Evolutionary conservation across 2,888 invertebrate genomes (phyloP).

Genomic region (Eubasilissa splendida): DNA sequence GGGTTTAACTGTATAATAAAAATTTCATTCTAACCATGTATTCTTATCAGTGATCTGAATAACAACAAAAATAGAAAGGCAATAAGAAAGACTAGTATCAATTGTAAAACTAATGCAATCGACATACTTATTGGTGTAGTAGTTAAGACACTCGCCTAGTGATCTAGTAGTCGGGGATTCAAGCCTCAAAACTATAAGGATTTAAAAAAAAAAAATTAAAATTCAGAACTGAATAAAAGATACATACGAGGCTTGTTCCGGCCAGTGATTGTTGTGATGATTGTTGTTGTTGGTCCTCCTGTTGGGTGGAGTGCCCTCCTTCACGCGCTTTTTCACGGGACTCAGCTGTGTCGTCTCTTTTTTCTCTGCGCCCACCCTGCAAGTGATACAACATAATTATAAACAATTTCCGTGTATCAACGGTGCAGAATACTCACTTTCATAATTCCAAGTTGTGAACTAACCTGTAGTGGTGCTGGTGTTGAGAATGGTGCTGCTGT

Average conservation of each 20-base stretch:
- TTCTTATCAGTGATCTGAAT: too few relatives aligned
- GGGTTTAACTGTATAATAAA: too few relatives aligned
- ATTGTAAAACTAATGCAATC: too few relatives aligned
- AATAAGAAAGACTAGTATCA: too few relatives aligned
- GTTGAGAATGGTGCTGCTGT: slow-evolving; percentile 53
- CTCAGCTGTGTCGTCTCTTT: slow-evolving; percentile 92
- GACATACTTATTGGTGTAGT: too few relatives aligned
- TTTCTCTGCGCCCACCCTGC: slow-evolving; percentile 74
- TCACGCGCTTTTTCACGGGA: slow-evolving; percentile 97
- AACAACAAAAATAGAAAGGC: too few relatives aligned
- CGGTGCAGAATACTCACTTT: background rate
- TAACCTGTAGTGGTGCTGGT: slow-evolving; percentile 71
- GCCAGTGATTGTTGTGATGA: slow-evolving; percentile 63
- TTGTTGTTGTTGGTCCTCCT: slow-evolving; percentile 67
- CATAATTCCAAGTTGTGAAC: background rate
- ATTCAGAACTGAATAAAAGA: background rate
- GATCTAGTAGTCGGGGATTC: too few relatives aligned
- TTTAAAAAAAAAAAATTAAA: background rate
- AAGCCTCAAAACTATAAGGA: too few relatives aligned
- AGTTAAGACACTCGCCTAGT: too few relatives aligned
- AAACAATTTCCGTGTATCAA: too few relatives aligned
- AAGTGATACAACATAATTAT: slow-evolving; percentile 41
- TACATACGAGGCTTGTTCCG: slow-evolving; percentile 55
- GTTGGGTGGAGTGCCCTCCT: slow-evolving; percentile 93
- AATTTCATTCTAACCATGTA: too few relatives aligned